Base-by-base conservation (phyloP, 2,797 vertebrate genomes). In the Poeciliopsis presidionis region DNA sequence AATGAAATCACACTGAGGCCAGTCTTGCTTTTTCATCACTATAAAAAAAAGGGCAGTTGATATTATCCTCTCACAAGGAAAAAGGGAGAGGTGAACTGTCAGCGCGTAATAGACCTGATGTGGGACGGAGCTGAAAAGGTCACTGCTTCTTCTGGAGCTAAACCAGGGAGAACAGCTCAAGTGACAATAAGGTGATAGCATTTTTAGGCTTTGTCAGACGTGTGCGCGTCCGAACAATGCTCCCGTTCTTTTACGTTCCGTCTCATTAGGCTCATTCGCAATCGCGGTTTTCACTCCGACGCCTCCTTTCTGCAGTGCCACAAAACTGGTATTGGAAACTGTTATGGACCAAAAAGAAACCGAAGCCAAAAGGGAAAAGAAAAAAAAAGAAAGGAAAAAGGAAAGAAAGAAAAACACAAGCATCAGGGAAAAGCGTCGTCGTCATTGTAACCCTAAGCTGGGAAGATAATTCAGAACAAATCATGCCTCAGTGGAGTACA, bases 111-210 rank as follows among this genome's bases (percentile, higher is more conserved):
- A 88, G 87, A 91, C 86, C 90, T 73, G 85, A 92, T 79, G 86
- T 85, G 84, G 84, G 82, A 85, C 90, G 91, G 83, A 75, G 88
- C 33, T 84, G 88, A 92, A 93, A 92, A 93, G 91, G 93, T 95
- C 93, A 90, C 70, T 73, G 90, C 86, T 86, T 91, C 88, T 90
- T 87, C 82, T 81, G 14, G 79, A 87, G 87, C 89, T 90, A 88
- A 90, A 91, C 82, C 79, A 87, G 83, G 84, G 84, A 89, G 87
- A 93, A 84, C 73, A 84, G 82, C 79, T 79, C 59, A 76, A 77
- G 84, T 88, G 88, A 93, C 91, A 91, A 87, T 79, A 46, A 88
- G 82, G 78, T 87, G 87, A 92, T 89, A 77, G 83, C 81, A 78
- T 89, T 90, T 92, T 84, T 86, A 90, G 83, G 87, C 89, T 84